phyloP scores from a whole-genome alignment of 2,113 vertebrate genomes.

The Notothenia coriiceps region DNA sequence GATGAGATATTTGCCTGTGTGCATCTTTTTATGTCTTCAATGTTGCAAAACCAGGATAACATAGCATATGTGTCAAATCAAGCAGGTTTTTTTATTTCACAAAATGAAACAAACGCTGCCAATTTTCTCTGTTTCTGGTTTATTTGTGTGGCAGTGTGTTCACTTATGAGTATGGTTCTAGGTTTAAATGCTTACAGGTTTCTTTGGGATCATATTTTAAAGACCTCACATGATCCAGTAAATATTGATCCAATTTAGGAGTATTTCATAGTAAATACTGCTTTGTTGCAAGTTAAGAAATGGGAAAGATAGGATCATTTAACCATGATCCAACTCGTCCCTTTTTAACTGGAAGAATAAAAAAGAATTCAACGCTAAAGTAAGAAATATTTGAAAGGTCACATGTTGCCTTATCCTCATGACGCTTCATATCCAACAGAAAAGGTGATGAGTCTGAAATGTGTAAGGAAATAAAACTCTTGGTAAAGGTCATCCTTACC shows the following conservation, averaged over 20 bases:
- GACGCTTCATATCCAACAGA: neutral
- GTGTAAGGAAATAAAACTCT: neutral
- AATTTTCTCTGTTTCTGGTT: no score
- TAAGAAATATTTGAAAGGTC: neutral
- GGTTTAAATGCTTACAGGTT: neutral
- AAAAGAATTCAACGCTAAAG: neutral
- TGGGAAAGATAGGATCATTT: neutral
- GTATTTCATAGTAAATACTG: neutral
- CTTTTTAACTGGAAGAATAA: neutral
- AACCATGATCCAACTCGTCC: no score
- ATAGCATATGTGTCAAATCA: neutral
- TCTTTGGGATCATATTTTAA: neutral
- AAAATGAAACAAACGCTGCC: neutral
- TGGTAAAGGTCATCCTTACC: conserved; percentile 25
- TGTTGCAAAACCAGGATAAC: neutral
- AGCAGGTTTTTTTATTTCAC: neutral
- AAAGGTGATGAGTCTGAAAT: neutral
- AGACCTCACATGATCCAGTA: neutral
- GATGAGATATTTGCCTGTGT: neutral
- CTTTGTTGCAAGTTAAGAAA: neutral
- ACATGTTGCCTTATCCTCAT: neutral
- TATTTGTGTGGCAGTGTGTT: neutral
- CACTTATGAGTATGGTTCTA: neutral
- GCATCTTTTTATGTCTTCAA: neutral
- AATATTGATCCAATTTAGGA: neutral